phyloP scores from a whole-genome alignment of 2,888 invertebrate genomes.

The Gymnoscelis rufifasciata region DNA sequence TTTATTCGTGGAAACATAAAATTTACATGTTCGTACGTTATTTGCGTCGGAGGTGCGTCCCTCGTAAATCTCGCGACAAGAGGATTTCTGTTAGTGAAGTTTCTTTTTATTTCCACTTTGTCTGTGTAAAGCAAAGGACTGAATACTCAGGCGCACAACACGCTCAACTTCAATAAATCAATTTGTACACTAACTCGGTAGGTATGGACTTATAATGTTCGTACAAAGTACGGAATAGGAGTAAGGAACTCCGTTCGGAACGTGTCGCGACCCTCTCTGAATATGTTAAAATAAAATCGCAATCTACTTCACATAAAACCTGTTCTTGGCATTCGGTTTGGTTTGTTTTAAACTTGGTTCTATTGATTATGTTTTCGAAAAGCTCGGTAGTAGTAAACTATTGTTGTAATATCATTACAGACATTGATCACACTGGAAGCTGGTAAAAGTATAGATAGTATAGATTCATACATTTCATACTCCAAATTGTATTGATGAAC shows the following conservation, averaged over 20 bases:
- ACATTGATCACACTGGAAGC: too few species aligned
- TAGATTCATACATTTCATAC: too few species aligned
- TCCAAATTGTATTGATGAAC: too few species aligned
- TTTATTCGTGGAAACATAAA: conserved; percentile 60
- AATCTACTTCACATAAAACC: conserved; percentile 23
- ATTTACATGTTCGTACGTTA: conserved; percentile 73
- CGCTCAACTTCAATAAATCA: conserved; percentile 79
- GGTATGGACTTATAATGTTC: conserved; percentile 53
- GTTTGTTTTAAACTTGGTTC: conserved; percentile 1
- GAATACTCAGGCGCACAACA: conserved; percentile 72
- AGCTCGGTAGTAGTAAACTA: too few species aligned
- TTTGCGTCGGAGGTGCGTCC: conserved; percentile 69
- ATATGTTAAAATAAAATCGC: conserved; percentile 51
- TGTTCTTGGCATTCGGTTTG: background rate
- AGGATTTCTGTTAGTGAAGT: conserved; percentile 77
- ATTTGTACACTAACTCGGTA: conserved; percentile 69
- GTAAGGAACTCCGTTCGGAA: conserved; percentile 49
- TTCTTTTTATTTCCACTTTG: conserved; percentile 77
- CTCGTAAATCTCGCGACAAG: conserved; percentile 77
- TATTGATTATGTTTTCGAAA: background rate
- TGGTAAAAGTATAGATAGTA: too few species aligned
- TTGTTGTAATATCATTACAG: too few species aligned
- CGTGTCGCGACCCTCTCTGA: conserved; percentile 59
- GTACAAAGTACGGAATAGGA: conserved; percentile 25
- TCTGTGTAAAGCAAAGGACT: conserved; percentile 70